Evolutionary conservation across 2,888 invertebrate genomes (phyloP).

Genomic region (Ichneumoninae sp.): DNA sequence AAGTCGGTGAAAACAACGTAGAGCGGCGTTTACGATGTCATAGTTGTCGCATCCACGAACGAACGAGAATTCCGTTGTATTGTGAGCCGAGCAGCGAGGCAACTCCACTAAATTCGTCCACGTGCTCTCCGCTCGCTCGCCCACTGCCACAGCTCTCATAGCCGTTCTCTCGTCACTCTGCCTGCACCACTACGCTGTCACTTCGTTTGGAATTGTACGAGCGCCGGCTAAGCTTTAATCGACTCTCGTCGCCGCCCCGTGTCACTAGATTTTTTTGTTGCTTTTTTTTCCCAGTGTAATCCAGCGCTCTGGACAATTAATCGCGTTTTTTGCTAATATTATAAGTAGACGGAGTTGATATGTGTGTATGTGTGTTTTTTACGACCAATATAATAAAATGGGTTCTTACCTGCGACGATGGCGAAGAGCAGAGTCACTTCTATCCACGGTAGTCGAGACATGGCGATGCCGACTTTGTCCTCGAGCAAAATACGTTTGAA

Average conservation of each 20-base stretch:
- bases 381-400: neutral
- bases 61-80: neutral
- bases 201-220: constrained; percentile 1
- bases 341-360: neutral
- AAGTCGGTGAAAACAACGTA: neutral
- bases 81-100: neutral
- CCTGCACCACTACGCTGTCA: neutral
- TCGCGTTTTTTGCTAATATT: neutral
- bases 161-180: constrained; percentile 36
- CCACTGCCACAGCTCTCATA: constrained; percentile 13
- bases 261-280: neutral
- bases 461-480: constrained; percentile 62
- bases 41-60: neutral
- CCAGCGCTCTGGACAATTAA: neutral
- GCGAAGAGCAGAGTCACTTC: constrained; percentile 72
- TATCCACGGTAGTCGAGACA: constrained; percentile 79
- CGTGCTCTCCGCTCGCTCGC: constrained; percentile 45
- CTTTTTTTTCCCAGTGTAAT: neutral
- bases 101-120: constrained; percentile 6
- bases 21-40: neutral
- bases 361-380: neutral
- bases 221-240: constrained; percentile 1
- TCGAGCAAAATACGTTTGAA: neutral
- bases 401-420: constrained; percentile 76
- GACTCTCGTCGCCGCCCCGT: neutral